Evolutionary conservation across 2,888 invertebrate species (phyloP), one percentile per base, ranked within the genome.

Genomic region (Campoplex nolae): DNA sequence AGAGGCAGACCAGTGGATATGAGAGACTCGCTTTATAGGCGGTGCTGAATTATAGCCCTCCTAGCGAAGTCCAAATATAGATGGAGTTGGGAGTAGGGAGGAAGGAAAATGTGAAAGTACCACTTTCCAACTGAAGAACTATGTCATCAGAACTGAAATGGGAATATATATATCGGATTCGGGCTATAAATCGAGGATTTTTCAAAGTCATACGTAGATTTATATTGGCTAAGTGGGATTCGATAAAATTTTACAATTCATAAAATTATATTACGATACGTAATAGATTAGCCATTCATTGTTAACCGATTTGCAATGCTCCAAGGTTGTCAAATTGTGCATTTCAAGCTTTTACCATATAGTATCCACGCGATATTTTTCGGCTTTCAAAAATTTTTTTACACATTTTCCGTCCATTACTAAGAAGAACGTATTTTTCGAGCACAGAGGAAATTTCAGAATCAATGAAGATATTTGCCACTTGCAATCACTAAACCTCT

Each of bases 1-100:
- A 54, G 76, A 86, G 75, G 80, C 77, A 79, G 88, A 58, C 85
- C 80, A 81, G 92, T 91, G 92, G 92, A 91, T 93, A 93, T 93
- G 92, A 93, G 90, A 91, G 91, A 90, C 90, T 84, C 88, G 89
- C 92, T 93, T 93, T 93, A 93, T 86, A 86, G 84, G 86, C 18
- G 35, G 38, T 83, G 76, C 82, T 90, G 90, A 91, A 90, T 92
- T 90, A 91, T 92, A 86, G 89, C 77, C 82, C 82, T 84, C 76
- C 73, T 85, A 88, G 85, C 86, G 70, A 56, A 62, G 35, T 51
- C 80, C 75, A 51, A 35, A 80, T 42, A n/a, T 79, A 42, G 45
- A 48, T 18, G 32, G 45, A 71, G 38, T 13, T 23, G 48, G 38
- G n/a, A 45, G 71, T 35, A 80, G 28, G 38, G 62, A 71, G 62